These are phyloP conservation scores for Blera fallax DNA, from an alignment of 2,888 invertebrate species.

Conservation along the genomic window DNA sequence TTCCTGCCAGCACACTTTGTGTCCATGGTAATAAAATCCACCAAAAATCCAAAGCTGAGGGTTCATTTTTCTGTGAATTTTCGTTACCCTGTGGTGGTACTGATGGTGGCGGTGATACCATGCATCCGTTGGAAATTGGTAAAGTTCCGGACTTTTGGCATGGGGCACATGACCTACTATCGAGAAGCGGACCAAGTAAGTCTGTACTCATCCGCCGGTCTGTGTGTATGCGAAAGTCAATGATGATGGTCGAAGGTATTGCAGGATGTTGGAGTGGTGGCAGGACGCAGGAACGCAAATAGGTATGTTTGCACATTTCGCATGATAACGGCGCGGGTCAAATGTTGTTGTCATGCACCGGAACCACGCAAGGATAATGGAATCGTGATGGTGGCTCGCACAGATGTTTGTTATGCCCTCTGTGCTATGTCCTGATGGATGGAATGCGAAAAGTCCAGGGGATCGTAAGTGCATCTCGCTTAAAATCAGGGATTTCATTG, in stretches of 20 bases:
- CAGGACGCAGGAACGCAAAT: slow-evolving; percentile 26
- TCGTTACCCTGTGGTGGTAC: neutral
- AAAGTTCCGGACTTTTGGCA: slow-evolving; percentile 45
- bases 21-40: slow-evolving; percentile 50
- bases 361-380: slow-evolving; percentile 49
- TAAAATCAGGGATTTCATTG: slow-evolving; percentile 35
- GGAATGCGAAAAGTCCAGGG: slow-evolving; percentile 39
- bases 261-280: neutral
- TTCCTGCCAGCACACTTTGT: neutral
- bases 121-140: slow-evolving; percentile 40
- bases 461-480: slow-evolving; percentile 43
- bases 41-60: slow-evolving; percentile 34
- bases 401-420: slow-evolving; percentile 35
- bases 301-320: slow-evolving; percentile 59
- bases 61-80: slow-evolving; percentile 19
- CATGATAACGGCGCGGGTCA: slow-evolving; percentile 13
- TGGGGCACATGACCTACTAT: slow-evolving; percentile 61
- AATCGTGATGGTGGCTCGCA: slow-evolving; percentile 17
- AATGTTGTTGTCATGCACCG: slow-evolving; percentile 24
- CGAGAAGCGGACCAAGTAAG: slow-evolving; percentile 32
- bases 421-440: slow-evolving; percentile 15
- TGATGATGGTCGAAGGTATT: slow-evolving; percentile 23
- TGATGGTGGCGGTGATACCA: neutral
- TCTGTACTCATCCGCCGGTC: slow-evolving; percentile 28
- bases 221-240: slow-evolving; percentile 39